phyloP scores from a whole-genome alignment of 1,140 invertebrate species.

The Panagrolaimus sp. region DNA sequence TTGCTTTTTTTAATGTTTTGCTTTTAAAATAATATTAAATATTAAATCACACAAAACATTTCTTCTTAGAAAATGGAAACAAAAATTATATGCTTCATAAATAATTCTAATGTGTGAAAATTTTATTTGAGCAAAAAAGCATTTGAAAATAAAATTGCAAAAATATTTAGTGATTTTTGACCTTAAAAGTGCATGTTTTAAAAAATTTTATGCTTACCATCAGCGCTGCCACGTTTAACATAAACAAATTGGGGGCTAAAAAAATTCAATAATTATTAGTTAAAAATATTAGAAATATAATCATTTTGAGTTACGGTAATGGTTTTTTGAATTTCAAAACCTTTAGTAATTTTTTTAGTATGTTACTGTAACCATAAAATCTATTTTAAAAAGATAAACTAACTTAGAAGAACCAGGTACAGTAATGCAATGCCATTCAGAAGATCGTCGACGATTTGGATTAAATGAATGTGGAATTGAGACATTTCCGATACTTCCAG shows the following conservation, averaged over 20 bases:
- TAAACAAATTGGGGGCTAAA: slow-evolving; percentile 52
- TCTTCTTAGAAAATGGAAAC: not conserved
- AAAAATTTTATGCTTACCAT: slow-evolving; percentile 46
- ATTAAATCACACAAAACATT: too few relatives aligned
- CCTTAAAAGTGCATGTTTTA: too few relatives aligned
- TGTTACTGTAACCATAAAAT: not conserved
- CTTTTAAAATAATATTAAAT: too few relatives aligned
- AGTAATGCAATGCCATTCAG: slow-evolving; percentile 59
- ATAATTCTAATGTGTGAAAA: not conserved
- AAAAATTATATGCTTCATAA: not conserved
- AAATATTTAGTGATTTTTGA: not conserved
- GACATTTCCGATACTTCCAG: not conserved
- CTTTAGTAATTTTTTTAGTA: too few relatives aligned
- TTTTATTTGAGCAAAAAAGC: not conserved
- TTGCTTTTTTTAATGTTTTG: not conserved
- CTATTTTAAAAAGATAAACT: slow-evolving; percentile 10
- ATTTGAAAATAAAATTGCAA: not conserved
- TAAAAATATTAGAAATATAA: slow-evolving; percentile 35
- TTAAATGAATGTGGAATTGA: slow-evolving; percentile 15
- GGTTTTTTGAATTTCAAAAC: too few relatives aligned
- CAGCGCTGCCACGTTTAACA: slow-evolving; percentile 57
- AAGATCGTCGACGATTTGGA: slow-evolving; percentile 40
- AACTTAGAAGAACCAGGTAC: slow-evolving; percentile 35
- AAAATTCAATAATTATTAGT: slow-evolving; percentile 16
- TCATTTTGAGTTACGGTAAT: too few relatives aligned